Base-by-base conservation (phyloP, 2,113 vertebrate genomes). In the Thamnaconus septentrionalis region DNA sequence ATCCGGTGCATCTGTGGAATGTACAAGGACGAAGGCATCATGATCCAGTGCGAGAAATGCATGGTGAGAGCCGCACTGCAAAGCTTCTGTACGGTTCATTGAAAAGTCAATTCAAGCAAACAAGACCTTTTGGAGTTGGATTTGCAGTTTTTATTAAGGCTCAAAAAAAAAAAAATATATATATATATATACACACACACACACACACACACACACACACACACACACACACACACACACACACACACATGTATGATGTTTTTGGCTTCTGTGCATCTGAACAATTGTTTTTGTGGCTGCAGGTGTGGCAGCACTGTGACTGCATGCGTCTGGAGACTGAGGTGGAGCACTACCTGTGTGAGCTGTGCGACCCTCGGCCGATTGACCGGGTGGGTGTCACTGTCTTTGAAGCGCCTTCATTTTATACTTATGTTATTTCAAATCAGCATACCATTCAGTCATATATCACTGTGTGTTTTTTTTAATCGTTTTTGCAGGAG, bases 261-360 rank as follows among this genome's bases (percentile, higher is more conserved):
- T 45, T 45, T 45, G 18, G 18, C 18, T 31, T 31, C 18, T 31
- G 18, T 52, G 50, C 7, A 11, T 18, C 12, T 10, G 11, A 51
- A 11, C 49, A 51, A 2, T 18, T 43, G 9, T 69, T 59, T 59
- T 39, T 66, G 47, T 73, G 7, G 0, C 63, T 18, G 5, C 43
- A 99, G 97, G 97, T 98, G 5, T 99, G 97, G 97, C 97, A 99
- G 91, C 97, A 99, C 86, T 99, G 93, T 70, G 97, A 99, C 90
- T 99, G 97, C 7, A 97, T 98, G 97, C 94, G 95, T 0, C 89
- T 98, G 68, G 95, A 94, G 66, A 92, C 94, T 0, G 97, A 98
- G 1, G 97, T 97, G 41, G 97, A 98, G 3, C 97, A 98, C 83
- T 99, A 98, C 86, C 88, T 98, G 67, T 99, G 97, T 84, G 97